These are phyloP conservation scores for Ataeniobius toweri DNA, from an alignment of 2,797 vertebrate genomes.

Conservation along the genomic window DNA sequence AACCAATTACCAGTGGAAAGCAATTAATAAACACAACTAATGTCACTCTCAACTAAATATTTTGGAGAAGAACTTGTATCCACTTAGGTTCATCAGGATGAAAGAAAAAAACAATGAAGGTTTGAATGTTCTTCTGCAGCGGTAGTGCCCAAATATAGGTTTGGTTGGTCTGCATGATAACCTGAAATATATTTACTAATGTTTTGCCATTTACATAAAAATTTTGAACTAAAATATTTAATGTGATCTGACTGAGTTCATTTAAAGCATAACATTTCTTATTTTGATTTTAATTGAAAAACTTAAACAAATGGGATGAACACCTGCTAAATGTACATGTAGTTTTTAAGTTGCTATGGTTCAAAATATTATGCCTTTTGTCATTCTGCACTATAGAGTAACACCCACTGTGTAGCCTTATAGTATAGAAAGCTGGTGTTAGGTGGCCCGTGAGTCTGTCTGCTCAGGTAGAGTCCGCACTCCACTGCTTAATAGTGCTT, in stretches of 20 bases:
- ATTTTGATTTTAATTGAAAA: background rate
- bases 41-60: background rate
- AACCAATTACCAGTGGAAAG: background rate
- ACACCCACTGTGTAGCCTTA: background rate
- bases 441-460: background rate
- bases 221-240: background rate
- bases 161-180: background rate
- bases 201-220: background rate
- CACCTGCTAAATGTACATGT: too few species aligned
- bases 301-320: background rate
- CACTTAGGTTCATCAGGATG: background rate
- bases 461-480: background rate
- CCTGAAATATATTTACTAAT: background rate
- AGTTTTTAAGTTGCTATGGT: background rate
- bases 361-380: background rate
- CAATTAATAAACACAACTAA: background rate
- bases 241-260: background rate
- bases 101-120: constrained; percentile 10
- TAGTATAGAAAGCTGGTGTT: background rate
- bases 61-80: background rate
- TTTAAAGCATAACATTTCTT: background rate
- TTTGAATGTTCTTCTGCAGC: constrained; percentile 10
- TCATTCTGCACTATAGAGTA: background rate
- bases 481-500: background rate
- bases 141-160: background rate